A percentile compares a stretch with the other conserved stretches of the same genome.
Evolutionary conservation across 2,113 vertebrate species (phyloP).

Genomic region (Hepsetus odoe): DNA sequence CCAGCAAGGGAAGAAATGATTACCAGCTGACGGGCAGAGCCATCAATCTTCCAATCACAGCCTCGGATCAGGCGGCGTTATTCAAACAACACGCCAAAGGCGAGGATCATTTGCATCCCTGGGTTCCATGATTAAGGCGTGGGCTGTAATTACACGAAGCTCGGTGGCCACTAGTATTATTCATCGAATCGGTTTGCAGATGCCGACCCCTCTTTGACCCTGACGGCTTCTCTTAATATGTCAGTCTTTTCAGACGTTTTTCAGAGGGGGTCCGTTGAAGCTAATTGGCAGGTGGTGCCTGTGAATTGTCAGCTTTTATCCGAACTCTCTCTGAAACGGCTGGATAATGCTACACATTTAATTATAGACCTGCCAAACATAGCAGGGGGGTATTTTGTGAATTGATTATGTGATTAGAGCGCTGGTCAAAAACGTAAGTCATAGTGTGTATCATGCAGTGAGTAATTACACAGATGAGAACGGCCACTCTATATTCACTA

Average conservation of each 20-base stretch:
- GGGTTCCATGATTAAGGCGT: conserved; percentile 22
- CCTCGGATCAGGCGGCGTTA: conserved; percentile 2
- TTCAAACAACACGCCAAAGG: conserved; percentile 20
- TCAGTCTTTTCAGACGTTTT: conserved; percentile 16
- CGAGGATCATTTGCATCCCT: neutral
- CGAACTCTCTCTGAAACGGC: neutral
- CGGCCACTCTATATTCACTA: no score
- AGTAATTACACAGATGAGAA: no score
- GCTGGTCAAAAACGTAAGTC: neutral
- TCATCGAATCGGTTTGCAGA: conserved; percentile 14
- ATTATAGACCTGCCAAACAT: conserved; percentile 38
- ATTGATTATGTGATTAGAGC: neutral
- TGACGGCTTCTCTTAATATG: conserved; percentile 22
- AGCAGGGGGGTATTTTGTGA: neutral
- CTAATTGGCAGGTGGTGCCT: neutral
- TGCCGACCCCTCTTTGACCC: conserved; percentile 13
- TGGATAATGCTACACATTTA: conserved; percentile 12
- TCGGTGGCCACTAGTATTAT: neutral
- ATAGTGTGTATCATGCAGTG: neutral
- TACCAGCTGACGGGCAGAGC: neutral
- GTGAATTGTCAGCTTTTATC: neutral
- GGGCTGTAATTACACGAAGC: conserved; percentile 25
- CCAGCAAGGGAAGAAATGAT: conserved; percentile 17
- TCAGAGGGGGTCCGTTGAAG: conserved; percentile 7
- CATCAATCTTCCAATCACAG: conserved; percentile 41